Conservation (phyloP, 2,797 vertebrate genomes). For the Oreonectes daqikongensis region DNA sequence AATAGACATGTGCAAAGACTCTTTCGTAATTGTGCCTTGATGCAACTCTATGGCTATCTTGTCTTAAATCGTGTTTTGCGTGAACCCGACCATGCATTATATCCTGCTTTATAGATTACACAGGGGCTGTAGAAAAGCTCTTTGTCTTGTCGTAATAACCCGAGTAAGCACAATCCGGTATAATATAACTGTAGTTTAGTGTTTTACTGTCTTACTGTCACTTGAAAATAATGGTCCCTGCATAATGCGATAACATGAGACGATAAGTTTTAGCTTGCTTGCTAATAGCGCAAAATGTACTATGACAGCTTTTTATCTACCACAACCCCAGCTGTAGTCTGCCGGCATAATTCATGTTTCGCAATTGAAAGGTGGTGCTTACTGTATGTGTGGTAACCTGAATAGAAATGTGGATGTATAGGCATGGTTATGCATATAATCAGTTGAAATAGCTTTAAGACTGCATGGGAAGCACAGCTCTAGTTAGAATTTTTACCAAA, state of each 20-base stretch:
- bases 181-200: conserved; percentile 1
- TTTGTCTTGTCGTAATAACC: conserved; percentile 21
- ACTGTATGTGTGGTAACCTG: not conserved
- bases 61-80: conserved; percentile 6
- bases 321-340: conserved; percentile 11
- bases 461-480: not conserved
- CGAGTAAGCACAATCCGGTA: conserved; percentile 22
- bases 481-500: not conserved
- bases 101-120: conserved; percentile 24
- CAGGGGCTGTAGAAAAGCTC: not conserved
- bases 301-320: conserved; percentile 16
- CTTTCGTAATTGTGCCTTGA: conserved; percentile 43
- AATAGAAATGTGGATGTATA: not conserved
- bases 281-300: conserved; percentile 10
- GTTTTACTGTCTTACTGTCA: conserved; percentile 14
- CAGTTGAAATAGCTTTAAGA: not conserved
- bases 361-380: not conserved
- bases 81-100: conserved; percentile 31
- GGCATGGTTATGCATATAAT: not conserved
- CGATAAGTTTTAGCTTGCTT: conserved; percentile 18
- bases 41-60: conserved; percentile 18
- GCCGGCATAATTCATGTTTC: not conserved
- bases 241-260: conserved; percentile 3
- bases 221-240: not conserved
- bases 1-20: conserved; percentile 39